phyloP scores from a whole-genome alignment of 2,797 vertebrate genomes.

The Eospalax fontanierii region DNA sequence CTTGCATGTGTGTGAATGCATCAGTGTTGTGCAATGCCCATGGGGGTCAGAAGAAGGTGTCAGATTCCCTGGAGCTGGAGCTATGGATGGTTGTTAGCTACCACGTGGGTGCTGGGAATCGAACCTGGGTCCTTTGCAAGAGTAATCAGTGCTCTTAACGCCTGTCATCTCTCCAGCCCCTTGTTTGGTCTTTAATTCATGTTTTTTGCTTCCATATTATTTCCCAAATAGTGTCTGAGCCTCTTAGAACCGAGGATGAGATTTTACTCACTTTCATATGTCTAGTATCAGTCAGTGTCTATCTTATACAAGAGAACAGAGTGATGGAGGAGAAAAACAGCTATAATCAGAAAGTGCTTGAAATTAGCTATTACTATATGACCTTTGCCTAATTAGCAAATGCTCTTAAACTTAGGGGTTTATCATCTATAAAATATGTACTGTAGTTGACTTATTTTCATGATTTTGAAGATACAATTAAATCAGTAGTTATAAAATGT shows the following conservation, averaged over 20 bases:
- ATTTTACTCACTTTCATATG: neutral
- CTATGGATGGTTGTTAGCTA: no score
- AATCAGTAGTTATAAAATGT: slow-evolving; percentile 1
- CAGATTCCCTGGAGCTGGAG: no score
- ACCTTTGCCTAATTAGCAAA: slow-evolving; percentile 9
- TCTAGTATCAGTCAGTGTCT: neutral
- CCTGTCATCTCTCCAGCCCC: no score
- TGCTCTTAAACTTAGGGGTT: slow-evolving; percentile 29
- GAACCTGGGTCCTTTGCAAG: no score
- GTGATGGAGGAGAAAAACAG: neutral
- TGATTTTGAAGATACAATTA: slow-evolving; percentile 50
- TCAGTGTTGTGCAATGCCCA: no score
- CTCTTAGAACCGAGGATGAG: neutral
- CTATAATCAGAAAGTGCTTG: neutral
- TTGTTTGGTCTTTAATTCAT: slow-evolving; percentile 24
- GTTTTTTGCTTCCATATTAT: neutral
- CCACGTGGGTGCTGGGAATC: no score
- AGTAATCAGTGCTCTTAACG: no score
- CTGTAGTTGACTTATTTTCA: neutral
- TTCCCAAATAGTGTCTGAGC: neutral
- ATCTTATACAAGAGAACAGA: neutral
- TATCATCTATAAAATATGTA: neutral
- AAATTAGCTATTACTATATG: neutral
- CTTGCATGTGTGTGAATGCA: no score
- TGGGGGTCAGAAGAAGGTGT: no score